Base-by-base conservation (phyloP, 2,888 invertebrate species). In the Sesia bembeciformis region DNA sequence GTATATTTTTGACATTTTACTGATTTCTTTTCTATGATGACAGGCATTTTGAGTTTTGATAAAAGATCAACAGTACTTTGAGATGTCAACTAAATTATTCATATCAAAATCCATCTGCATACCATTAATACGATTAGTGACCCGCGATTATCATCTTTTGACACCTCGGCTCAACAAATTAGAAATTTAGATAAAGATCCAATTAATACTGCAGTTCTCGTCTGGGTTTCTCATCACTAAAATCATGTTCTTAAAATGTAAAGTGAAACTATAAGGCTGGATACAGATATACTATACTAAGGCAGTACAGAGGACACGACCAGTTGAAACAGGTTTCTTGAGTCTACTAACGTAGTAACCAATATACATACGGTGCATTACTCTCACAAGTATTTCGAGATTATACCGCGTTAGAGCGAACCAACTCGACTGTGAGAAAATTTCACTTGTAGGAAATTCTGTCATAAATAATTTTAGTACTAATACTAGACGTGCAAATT, bases 281-380 rank as follows among this genome's bases (percentile, higher is more conserved):
- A 68, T 69, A 71, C 71, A 70, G 73, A 78, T 78, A 74, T 77
- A 73, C 72, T 72, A 72, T 70, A 75, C 66, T 63, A 64, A 68
- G 70, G 70, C 76, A 82, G 70, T 76, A 82, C 85, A 83, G 84
- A 85, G 85, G 83, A 84, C 87, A 84, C 72, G 80, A 76, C 72
- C 77, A 74, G 68, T 59, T 62, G 61, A 72, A 83, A 88, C 88
- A 78, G 86, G 88, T 88, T 88, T 80, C 64, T 68, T 72, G 78
- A 61, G 75, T 77, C 85, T 85, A 84, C 81, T 83, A 84, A 70
- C 81, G 83, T 80, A 86, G 81, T 85, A 82, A 86, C 86, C 84
- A 86, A 85, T 84, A 86, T 85, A 84, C 82, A 81, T 82, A 79
- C 76, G 70, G 72, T 81, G 78, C 79, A 77, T 81, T 81, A 82